These are phyloP conservation scores for Acleris cristana DNA, from an alignment of 2,888 invertebrate genomes.

Conservation along the genomic window DNA sequence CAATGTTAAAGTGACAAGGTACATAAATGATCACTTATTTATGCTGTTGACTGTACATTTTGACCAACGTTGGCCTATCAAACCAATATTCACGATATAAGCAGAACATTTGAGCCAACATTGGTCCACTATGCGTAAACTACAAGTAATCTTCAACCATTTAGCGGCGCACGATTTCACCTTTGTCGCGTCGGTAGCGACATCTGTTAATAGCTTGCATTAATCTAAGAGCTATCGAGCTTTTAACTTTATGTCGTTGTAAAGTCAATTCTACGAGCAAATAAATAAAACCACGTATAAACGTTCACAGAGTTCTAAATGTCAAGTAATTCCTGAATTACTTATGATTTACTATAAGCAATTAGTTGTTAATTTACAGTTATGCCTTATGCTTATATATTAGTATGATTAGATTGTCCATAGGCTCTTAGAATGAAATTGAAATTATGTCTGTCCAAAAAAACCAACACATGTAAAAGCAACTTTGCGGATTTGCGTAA, in stretches of 20 bases:
- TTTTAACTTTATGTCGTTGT: slow-evolving; percentile 9
- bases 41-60: too few relatives aligned
- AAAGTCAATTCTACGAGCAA: neutral
- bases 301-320: neutral
- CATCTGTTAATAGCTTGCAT: slow-evolving; percentile 37
- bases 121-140: slow-evolving; percentile 13
- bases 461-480: too few relatives aligned
- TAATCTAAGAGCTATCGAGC: slow-evolving; percentile 30
- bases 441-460: too few relatives aligned
- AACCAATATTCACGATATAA: neutral
- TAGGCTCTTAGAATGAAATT: too few relatives aligned
- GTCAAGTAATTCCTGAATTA: neutral
- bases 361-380: too few relatives aligned
- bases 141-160: slow-evolving; percentile 28
- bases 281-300: neutral
- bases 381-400: too few relatives aligned
- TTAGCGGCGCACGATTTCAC: slow-evolving; percentile 33
- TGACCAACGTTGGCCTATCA: slow-evolving; percentile 11
- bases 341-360: too few relatives aligned
- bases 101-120: neutral
- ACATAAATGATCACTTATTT: too few relatives aligned
- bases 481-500: too few relatives aligned
- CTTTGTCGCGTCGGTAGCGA: slow-evolving; percentile 36
- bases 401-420: too few relatives aligned
- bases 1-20: too few relatives aligned